Evolutionary conservation across 2,888 invertebrate genomes (phyloP).

Genomic region (Autographa pulchrina): DNA sequence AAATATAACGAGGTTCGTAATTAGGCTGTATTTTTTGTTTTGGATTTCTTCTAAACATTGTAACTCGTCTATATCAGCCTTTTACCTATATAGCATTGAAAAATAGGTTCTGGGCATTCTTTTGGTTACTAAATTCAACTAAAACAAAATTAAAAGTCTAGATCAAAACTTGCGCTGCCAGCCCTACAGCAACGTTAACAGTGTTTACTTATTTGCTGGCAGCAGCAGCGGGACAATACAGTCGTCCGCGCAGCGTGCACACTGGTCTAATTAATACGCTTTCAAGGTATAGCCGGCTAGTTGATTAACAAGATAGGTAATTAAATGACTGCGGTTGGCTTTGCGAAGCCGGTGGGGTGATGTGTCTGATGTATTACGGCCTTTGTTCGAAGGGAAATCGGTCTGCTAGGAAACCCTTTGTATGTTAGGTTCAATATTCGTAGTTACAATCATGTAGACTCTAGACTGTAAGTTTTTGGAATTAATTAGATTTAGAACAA

Average conservation of each 20-base stretch:
- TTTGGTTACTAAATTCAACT: neutral
- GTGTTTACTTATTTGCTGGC: conserved; percentile 81
- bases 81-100: too few species aligned
- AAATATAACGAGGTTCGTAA: too few species aligned
- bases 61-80: neutral
- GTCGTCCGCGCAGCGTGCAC: conserved; percentile 72
- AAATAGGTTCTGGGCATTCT: neutral
- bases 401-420: conserved; percentile 19
- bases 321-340: conserved; percentile 59
- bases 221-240: conserved; percentile 76
- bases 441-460: neutral
- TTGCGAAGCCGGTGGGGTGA: conserved; percentile 19
- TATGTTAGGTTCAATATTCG: neutral
- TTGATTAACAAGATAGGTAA: conserved; percentile 63
- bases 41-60: too few species aligned
- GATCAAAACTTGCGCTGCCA: conserved; percentile 52
- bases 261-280: conserved; percentile 79
- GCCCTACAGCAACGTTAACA: conserved; percentile 79
- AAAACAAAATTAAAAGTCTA: neutral
- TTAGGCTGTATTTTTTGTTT: too few species aligned
- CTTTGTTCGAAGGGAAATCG: neutral
- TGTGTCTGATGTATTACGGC: conserved; percentile 8
- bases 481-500: too few species aligned
- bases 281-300: conserved; percentile 65
- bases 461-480: neutral